A percentile compares a stretch with the other conserved stretches of the same genome.
These are phyloP conservation scores for Zaprionus lachaisei DNA, from an alignment of 1,140 invertebrate species.

Conservation along the genomic window DNA sequence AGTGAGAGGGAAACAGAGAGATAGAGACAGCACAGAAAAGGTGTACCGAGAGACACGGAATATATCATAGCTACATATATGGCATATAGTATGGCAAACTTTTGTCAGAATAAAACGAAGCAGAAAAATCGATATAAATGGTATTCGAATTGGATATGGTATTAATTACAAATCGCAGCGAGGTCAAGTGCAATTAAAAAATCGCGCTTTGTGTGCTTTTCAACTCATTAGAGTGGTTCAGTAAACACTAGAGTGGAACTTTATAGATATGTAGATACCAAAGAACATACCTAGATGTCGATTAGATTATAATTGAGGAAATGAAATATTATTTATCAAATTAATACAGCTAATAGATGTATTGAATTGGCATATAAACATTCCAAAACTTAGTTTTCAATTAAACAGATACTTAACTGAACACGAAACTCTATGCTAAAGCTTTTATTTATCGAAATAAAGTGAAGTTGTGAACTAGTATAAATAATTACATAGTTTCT, in stretches of 20 bases:
- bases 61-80: not conserved
- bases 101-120: not conserved
- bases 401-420: not conserved
- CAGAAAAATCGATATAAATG: not conserved
- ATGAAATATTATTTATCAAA: too few relatives aligned
- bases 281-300: too few relatives aligned
- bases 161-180: conserved; percentile 6
- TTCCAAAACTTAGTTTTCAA: too few relatives aligned
- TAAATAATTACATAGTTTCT: too few relatives aligned
- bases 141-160: not conserved
- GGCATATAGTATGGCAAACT: not conserved
- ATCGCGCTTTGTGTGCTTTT: not conserved
- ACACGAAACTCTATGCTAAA: not conserved
- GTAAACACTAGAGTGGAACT: too few relatives aligned
- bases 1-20: not conserved
- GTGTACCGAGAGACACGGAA: not conserved
- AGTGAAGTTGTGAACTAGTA: not conserved
- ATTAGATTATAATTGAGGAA: too few relatives aligned
- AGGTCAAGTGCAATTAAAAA: conserved; percentile 4
- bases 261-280: too few relatives aligned
- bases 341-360: too few relatives aligned
- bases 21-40: conserved; percentile 4
- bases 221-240: too few relatives aligned
- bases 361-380: too few relatives aligned
- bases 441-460: not conserved